phyloP scores from a whole-genome alignment of 2,888 invertebrate genomes.

The Gandaritis pyraliata region DNA sequence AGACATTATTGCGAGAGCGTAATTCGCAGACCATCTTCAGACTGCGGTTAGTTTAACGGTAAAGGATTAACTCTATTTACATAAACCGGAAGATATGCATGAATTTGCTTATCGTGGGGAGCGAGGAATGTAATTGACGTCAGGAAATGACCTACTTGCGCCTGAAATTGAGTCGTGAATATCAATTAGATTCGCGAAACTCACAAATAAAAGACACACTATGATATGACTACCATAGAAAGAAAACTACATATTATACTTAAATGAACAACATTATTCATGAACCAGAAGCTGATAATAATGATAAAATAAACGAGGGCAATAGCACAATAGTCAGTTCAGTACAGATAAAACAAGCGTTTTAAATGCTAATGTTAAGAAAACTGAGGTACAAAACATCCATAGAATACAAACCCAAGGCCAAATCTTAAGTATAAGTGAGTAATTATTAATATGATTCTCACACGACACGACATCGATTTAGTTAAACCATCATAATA shows the following conservation, averaged over 20 bases:
- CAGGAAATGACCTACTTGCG: conserved; percentile 2
- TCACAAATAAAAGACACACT: not conserved
- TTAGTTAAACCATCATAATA: not conserved
- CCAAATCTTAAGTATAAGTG: not conserved
- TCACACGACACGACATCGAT: not conserved
- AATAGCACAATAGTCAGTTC: conserved; percentile 5
- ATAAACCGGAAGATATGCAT: conserved; percentile 20
- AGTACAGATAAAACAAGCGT: not conserved
- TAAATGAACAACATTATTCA: conserved; percentile 8
- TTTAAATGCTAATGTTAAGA: conserved; percentile 5
- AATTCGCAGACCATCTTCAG: conserved; percentile 4
- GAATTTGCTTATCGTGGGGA: conserved; percentile 13
- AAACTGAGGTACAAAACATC: not conserved
- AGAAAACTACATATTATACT: no score
- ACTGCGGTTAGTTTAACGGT: conserved; percentile 26
- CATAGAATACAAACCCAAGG: not conserved
- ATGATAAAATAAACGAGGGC: conserved; percentile 3
- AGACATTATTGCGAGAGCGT: not conserved
- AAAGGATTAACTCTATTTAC: conserved; percentile 25
- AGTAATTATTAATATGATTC: not conserved
- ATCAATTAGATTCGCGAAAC: not conserved
- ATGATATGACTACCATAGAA: no score
- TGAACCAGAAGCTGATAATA: conserved; percentile 12
- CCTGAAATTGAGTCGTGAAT: conserved; percentile 16
- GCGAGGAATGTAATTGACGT: conserved; percentile 13